A percentile compares a stretch with the other conserved stretches of the same genome.
These are phyloP conservation scores for Myotis vivesi DNA, from an alignment of 2,797 vertebrate species.

Conservation along the genomic window DNA sequence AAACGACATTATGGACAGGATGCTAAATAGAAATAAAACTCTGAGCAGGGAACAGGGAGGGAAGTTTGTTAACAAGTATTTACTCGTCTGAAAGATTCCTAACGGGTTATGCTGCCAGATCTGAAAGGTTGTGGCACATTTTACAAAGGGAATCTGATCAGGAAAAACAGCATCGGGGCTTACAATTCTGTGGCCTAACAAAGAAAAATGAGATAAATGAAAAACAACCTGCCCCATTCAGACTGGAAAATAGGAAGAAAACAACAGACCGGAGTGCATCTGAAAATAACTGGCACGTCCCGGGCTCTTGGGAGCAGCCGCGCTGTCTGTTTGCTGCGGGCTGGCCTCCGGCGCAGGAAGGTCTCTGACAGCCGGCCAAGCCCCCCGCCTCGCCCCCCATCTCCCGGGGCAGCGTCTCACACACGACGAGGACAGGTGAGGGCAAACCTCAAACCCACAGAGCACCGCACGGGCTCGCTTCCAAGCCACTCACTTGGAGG, in stretches of 20 bases:
- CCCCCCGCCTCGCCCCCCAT: too few relatives aligned
- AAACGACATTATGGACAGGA: slow-evolving; percentile 20
- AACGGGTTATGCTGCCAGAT: not conserved
- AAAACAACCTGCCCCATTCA: not conserved
- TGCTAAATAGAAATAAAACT: slow-evolving; percentile 26
- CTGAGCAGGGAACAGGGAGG: not conserved
- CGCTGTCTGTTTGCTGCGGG: not conserved
- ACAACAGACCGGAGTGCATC: not conserved
- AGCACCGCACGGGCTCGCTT: not conserved
- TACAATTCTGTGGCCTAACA: not conserved
- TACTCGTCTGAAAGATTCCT: slow-evolving; percentile 9
- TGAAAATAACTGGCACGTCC: slow-evolving; percentile 11
- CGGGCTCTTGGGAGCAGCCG: not conserved
- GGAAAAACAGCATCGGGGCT: not conserved
- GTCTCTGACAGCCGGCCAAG: not conserved
- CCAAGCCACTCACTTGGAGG: not conserved
- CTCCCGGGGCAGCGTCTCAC: slow-evolving; percentile 54
- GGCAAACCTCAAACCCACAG: slow-evolving; percentile 26
- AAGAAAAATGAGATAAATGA: not conserved
- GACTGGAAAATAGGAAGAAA: not conserved
- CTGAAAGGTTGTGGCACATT: slow-evolving; percentile 1
- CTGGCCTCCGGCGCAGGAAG: not conserved
- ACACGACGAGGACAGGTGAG: slow-evolving; percentile 5
- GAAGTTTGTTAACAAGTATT: not conserved
- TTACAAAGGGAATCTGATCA: slow-evolving; percentile 9